Base-by-base conservation (phyloP, 1,140 invertebrate species). In the Portunus trituberculatus region DNA sequence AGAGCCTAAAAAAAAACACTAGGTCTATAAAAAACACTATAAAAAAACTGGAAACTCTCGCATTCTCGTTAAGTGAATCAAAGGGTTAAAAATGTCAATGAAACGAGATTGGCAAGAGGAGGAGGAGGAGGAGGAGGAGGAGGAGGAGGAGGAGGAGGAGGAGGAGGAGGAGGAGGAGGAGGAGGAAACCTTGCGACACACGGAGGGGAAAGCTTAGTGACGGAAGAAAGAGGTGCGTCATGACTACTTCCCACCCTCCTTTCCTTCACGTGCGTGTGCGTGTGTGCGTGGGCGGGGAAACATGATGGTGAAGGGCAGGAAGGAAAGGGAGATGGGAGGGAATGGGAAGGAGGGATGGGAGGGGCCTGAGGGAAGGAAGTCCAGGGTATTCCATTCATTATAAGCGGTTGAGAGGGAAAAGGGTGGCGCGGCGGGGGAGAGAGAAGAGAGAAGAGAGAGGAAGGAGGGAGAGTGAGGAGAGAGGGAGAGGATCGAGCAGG, bases 371-470 rank as follows among this genome's bases (percentile, higher is more conserved):
- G 16, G 67, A 1, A n/a, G 6, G 20, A n/a, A n/a, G 67, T 59
- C 52, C 52, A 76, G 67, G n/a, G n/a, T n/a, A 76, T 76, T 76
- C 20, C 59, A 76, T 76, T 76, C 67, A 76, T 76, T 76, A 76
- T 20, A 76, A 76, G 16, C 67, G 67, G 67, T 76, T 1, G 12
- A 76, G 67, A 76, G 20, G n/a, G 25, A 12, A 76, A 20, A 76
- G 20, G n/a, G 25, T 25, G 67, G 6, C 20, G 67, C 12, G 67
- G 67, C 12, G 67, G 67, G 20, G 20, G 67, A 76, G 67, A 25
- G 20, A n/a, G 67, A n/a, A 0, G 67, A 25, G 16, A 20, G 7
- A 20, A 2, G 20, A n/a, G 39, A 2, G 6, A 6, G 39, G 39
- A 39, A 6, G 8, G 67, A 0, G 67, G 67, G 16, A 20, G 7